Conservation (phyloP, 2,797 vertebrate genomes). For the Melopsittacus undulatus region DNA sequence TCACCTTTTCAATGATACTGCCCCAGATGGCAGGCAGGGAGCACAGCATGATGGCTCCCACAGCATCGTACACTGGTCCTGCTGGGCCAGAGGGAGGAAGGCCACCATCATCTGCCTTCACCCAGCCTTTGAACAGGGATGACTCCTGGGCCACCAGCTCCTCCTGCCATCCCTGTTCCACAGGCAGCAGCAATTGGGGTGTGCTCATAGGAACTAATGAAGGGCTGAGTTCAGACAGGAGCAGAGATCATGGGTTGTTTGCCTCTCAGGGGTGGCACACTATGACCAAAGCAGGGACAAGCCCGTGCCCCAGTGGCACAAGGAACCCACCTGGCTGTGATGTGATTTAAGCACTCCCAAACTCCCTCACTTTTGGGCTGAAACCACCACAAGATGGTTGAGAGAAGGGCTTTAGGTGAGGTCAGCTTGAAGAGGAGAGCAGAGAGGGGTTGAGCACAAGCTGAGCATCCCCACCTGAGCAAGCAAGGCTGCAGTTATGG, state of each 20-base stretch:
- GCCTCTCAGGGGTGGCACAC: fast-evolving
- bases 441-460: neutral
- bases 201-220: neutral
- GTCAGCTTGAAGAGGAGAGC: no score
- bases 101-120: neutral
- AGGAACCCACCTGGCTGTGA: neutral
- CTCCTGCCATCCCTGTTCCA: neutral
- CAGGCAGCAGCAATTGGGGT: neutral
- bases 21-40: neutral
- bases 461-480: neutral
- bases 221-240: neutral
- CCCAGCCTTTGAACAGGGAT: neutral
- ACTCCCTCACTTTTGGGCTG: fast-evolving
- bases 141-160: neutral
- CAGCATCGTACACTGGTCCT: neutral
- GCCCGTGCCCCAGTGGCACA: no score
- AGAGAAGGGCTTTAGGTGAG: no score
- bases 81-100: neutral
- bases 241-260: neutral
- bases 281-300: neutral
- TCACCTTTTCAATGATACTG: neutral
- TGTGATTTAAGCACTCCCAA: fast-evolving
- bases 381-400: fast-evolving
- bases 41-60: neutral
- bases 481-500: neutral